Evolutionary conservation across 2,113 vertebrate species (phyloP).

Genomic region (Perca flavescens): DNA sequence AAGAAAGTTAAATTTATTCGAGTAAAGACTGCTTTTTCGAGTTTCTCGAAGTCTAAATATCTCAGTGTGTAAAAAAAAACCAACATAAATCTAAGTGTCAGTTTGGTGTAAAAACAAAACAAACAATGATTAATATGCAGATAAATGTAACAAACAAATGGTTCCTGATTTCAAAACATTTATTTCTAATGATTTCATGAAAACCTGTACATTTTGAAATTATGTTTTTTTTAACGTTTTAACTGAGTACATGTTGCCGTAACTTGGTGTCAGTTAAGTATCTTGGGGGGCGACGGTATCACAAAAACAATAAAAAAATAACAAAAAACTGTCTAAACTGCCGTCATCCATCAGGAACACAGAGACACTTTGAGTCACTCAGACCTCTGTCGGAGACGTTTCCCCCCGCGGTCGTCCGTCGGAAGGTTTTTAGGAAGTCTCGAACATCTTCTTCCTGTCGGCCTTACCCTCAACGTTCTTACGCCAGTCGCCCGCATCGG

Average conservation of each 20-base stretch:
- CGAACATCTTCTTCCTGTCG: slow-evolving; percentile 99
- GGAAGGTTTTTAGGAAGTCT: slow-evolving; percentile 82
- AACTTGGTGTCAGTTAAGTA: slow-evolving; percentile 29
- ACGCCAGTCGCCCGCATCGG: slow-evolving; percentile 94
- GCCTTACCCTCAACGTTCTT: slow-evolving; percentile 98
- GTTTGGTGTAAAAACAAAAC: background rate
- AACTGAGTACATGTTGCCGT: background rate
- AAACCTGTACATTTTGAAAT: slow-evolving; percentile 52
- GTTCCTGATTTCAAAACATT: slow-evolving; percentile 55
- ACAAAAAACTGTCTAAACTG: slow-evolving; percentile 5
- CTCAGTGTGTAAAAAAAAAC: background rate
- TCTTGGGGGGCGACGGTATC: background rate
- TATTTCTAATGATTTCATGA: slow-evolving; percentile 59
- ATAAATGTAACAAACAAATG: slow-evolving; percentile 51
- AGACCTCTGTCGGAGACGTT: slow-evolving; percentile 39
- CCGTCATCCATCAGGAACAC: slow-evolving; percentile 12
- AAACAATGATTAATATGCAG: background rate
- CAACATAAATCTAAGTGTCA: no score
- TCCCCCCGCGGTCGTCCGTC: background rate
- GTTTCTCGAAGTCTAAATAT: background rate
- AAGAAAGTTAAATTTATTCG: background rate
- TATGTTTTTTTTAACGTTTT: background rate
- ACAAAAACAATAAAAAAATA: slow-evolving; percentile 34
- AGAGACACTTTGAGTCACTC: slow-evolving; percentile 45
- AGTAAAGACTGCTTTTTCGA: background rate